Evolutionary conservation across 2,888 invertebrate species (phyloP).

Genomic region (Yponomeuta malinellus): DNA sequence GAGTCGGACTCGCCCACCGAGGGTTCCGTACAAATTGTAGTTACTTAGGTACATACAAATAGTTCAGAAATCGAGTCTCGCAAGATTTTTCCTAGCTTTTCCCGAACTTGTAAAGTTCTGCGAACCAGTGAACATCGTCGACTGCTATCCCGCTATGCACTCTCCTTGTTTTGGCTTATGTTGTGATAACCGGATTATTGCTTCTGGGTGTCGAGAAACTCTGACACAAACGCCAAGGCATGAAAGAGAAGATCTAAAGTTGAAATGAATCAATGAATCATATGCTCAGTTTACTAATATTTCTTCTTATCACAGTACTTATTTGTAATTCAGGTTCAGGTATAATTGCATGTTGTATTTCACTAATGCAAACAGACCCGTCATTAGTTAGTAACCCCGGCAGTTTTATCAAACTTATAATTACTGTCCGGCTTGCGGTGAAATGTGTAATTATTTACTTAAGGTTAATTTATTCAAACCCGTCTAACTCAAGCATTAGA

Average conservation of each 20-base stretch:
- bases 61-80: too few species aligned
- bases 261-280: neutral
- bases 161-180: conserved; percentile 52
- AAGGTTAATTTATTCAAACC: neutral
- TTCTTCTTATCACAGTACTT: neutral
- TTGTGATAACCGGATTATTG: conserved; percentile 37
- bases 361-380: neutral
- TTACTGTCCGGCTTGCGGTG: neutral
- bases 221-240: conserved; percentile 1
- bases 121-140: conserved; percentile 76
- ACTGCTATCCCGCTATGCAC: conserved; percentile 65
- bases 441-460: conserved; percentile 8
- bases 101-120: too few species aligned
- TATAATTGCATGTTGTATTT: neutral
- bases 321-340: neutral
- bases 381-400: neutral
- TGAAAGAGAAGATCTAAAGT: neutral
- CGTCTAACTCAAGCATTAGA: neutral
- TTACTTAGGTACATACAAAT: too few species aligned
- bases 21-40: too few species aligned
- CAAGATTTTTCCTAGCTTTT: too few species aligned
- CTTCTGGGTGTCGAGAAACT: conserved; percentile 44
- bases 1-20: too few species aligned
- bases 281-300: neutral
- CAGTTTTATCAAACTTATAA: neutral